Evolutionary conservation across 2,888 invertebrate species (phyloP), one percentile per base, ranked within the genome.

Genomic region (Griposia aprilina): DNA sequence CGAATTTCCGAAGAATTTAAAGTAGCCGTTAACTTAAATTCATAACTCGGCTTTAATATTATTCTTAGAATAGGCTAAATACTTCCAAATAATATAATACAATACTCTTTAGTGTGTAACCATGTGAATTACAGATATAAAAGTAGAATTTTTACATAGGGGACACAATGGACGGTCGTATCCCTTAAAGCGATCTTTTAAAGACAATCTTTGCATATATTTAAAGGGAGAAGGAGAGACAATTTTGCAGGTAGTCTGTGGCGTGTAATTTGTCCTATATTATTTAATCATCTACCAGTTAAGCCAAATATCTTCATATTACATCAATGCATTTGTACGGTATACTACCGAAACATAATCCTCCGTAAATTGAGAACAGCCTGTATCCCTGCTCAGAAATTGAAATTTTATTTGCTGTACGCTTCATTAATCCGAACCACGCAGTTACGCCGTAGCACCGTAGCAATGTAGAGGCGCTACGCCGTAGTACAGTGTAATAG

Each of bases 381-480:
- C 59, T 86, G 73, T 84, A 83, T 63, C 75, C 17, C 70, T 60
- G 30, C 74, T 67, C 50, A 68, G 80, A 80, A 85, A 85, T 84
- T 87, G 77, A 80, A 82, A 80, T 84, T 80, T 84, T 91, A 90
- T 91, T 91, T 90, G 88, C 83, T 81, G 80, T 87, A 81, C 86
- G 89, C 89, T 90, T 91, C 91, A 91, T 91, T 91, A 89, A 85
- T 85, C 84, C 86, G 52, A 74, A 78, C 83, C 76, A 87, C 82
- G 76, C 30, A 62, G 86, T 86, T 90, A 88, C 88, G 86, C 15
- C 84, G 90, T 88, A 89, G 88, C 82, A 45, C 60, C 80, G 83
- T 71, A 87, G 85, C 57, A 77, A 6, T 86, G 84, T 69, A 68
- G 71, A 66, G 30, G n/a, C 57, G n/a, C 80, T 88, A 86, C 88